phyloP scores from a whole-genome alignment of 2,113 vertebrate species.

The Toxostoma redivivum region DNA sequence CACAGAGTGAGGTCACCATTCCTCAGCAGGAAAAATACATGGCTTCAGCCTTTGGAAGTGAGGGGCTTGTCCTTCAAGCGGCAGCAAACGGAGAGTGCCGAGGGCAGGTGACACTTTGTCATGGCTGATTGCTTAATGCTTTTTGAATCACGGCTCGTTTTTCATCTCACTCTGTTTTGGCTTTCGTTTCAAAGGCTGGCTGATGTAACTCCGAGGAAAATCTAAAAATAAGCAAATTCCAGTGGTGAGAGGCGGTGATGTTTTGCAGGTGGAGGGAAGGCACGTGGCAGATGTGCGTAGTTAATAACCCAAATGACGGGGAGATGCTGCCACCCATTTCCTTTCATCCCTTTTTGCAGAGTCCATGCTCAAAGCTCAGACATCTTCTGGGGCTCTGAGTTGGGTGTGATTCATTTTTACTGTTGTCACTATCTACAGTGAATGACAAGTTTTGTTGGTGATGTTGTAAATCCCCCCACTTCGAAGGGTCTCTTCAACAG shows the following conservation, averaged over 20 bases:
- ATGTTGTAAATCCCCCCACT: not conserved
- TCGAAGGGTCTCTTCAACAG: not conserved
- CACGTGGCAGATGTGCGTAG: not conserved
- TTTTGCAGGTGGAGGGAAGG: not conserved
- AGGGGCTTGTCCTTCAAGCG: slow-evolving; percentile 3
- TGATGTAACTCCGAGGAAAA: not conserved
- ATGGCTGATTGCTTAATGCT: not conserved
- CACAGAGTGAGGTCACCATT: not conserved
- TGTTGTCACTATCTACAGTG: not conserved
- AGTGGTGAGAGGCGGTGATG: not conserved
- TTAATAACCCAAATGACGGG: not conserved
- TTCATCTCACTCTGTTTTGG: not conserved
- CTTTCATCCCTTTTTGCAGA: not conserved
- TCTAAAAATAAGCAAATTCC: slow-evolving; percentile 7
- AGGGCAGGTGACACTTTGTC: not conserved
- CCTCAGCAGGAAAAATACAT: not conserved
- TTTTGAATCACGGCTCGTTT: not conserved
- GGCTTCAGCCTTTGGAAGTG: not conserved
- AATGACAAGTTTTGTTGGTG: not conserved
- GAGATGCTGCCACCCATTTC: not conserved
- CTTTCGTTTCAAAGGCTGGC: not conserved
- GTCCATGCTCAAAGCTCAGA: not conserved
- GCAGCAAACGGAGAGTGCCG: not conserved
- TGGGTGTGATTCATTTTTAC: not conserved
- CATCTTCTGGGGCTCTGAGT: not conserved